Evolutionary conservation across 1,140 invertebrate species (phyloP).

Genomic region (Papilio machaon): DNA sequence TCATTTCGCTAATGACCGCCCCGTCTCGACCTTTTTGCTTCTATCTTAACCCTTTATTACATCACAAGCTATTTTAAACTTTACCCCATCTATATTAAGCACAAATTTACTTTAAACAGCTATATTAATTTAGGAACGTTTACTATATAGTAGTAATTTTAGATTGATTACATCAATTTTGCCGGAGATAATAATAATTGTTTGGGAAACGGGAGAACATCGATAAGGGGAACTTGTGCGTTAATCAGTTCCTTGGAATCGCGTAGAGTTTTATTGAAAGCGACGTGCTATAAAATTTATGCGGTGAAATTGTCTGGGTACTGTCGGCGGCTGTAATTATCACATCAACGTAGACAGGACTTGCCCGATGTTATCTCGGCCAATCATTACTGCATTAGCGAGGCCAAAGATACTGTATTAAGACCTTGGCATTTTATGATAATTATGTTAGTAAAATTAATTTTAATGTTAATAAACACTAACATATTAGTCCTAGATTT

Average conservation of each 20-base stretch:
- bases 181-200: constrained; percentile 24
- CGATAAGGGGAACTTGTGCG: constrained; percentile 2
- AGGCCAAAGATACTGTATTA: constrained; percentile 20
- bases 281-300: constrained; percentile 37
- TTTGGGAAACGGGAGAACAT: constrained; percentile 12
- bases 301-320: constrained; percentile 40
- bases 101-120: constrained; percentile 7
- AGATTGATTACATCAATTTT: constrained; percentile 30
- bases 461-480: neutral
- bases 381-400: constrained; percentile 55
- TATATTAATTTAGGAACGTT: constrained; percentile 24
- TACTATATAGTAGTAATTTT: constrained; percentile 25
- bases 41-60: constrained; percentile 45
- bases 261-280: constrained; percentile 35
- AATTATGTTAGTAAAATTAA: constrained; percentile 7
- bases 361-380: constrained; percentile 50
- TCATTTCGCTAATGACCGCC: constrained; percentile 75
- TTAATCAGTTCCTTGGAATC: constrained; percentile 35
- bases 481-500: neutral
- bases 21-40: constrained; percentile 59
- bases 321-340: constrained; percentile 58
- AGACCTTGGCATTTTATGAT: constrained; percentile 16
- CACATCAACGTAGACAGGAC: constrained; percentile 52
- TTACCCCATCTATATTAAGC: neutral
- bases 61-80: constrained; percentile 36